Base-by-base conservation (phyloP, 2,888 invertebrate genomes). In the Brachypalpus laphriformis region DNA sequence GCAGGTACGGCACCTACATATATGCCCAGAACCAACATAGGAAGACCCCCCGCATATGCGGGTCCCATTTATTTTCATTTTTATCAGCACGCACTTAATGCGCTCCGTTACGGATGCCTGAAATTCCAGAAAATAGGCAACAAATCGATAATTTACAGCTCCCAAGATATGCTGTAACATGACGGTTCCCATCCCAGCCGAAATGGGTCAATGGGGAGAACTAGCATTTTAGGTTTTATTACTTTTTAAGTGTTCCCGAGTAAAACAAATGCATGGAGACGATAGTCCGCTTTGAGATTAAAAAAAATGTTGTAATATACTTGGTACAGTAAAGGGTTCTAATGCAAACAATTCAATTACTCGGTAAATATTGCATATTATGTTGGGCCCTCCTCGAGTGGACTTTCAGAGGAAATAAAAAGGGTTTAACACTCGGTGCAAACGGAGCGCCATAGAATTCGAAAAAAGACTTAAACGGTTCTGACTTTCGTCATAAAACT, bases 1-100 rank as follows among this genome's bases (percentile, higher is more conserved):
- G n/a, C 56, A 14, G 45, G 40, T 54, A 20, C 11, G 34, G 22
- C 14, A 40, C 40, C 40, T 5, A 14, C 40, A 9, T 8, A 34
- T 11, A 40, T 4, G 11, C 3, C 9, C 8, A 9, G n/a, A n/a
- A n/a, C n/a, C n/a, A n/a, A n/a, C n/a, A n/a, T n/a, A n/a, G 11
- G 11, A 34, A 1, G 14, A 3, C 28, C 51, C 20, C 63, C 47
- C 68, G 25, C 18, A 28, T 61, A 47, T 28, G 28, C 9, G 31
- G 20, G 47, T 49, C 11, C 59, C 54, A 51, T 57, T 77, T 78
- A 61, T 82, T n/a, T n/a, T 77, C 66, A 70, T 70, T 40, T 56
- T 78, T 83, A 83, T 83, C 82, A 78, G 82, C 61, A 0, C 28
- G 42, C 56, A 76, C 63, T 70, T 82, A 82, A 82, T 77, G 70